phyloP scores from a whole-genome alignment of 2,797 vertebrate species.

The Tinamus major region DNA sequence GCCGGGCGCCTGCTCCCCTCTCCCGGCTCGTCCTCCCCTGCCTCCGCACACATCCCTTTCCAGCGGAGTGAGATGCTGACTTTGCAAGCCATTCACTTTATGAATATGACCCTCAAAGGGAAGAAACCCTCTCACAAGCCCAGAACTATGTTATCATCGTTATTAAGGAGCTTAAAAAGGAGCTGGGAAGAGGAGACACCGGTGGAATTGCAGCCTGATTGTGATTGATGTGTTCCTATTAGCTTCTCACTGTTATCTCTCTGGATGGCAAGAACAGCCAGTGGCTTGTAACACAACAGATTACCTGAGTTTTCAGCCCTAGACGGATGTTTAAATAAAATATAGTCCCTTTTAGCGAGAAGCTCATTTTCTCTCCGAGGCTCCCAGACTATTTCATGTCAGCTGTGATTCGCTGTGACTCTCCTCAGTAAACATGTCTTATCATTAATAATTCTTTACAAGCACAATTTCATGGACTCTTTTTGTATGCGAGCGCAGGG shows the following conservation, averaged over 20 bases:
- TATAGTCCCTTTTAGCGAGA: slow-evolving; percentile 91
- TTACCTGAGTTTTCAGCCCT: slow-evolving; percentile 91
- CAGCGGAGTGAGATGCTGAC: slow-evolving; percentile 86
- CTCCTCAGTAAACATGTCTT: slow-evolving; percentile 92
- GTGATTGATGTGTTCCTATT: slow-evolving; percentile 95
- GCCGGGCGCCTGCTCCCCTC: neutral
- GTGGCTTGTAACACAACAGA: slow-evolving; percentile 97
- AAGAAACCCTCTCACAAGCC: slow-evolving; percentile 81
- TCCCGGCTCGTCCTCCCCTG: neutral
- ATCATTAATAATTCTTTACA: slow-evolving; percentile 91
- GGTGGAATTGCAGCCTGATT: slow-evolving; percentile 89
- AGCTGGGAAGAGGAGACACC: slow-evolving; percentile 85
- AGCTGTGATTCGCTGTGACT: slow-evolving; percentile 88
- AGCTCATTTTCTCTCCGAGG: slow-evolving; percentile 88
- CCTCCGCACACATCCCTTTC: slow-evolving; percentile 53
- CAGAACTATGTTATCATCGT: slow-evolving; percentile 91
- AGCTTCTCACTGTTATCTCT: slow-evolving; percentile 87
- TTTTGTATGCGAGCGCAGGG: slow-evolving; percentile 6
- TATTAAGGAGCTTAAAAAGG: slow-evolving; percentile 88
- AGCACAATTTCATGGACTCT: slow-evolving; percentile 78
- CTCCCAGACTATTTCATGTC: slow-evolving; percentile 87
- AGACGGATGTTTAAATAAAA: slow-evolving; percentile 90
- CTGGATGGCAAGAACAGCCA: slow-evolving; percentile 89
- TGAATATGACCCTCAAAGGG: slow-evolving; percentile 85
- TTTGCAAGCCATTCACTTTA: slow-evolving; percentile 81